phyloP scores from a whole-genome alignment of 2,888 invertebrate species.

The Microctonus brassicae region DNA sequence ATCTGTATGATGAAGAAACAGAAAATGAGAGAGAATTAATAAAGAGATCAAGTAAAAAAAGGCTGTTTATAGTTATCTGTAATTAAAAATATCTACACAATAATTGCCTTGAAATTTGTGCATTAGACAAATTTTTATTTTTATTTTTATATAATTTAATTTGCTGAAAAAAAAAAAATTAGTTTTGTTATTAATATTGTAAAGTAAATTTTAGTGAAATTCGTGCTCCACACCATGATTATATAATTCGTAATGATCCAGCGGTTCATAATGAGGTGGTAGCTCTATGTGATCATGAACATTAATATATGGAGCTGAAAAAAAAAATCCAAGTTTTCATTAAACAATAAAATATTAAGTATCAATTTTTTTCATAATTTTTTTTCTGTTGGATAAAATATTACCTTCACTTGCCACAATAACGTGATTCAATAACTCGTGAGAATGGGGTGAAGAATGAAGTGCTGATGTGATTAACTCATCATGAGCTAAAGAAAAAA shows the following conservation, averaged over 20 bases:
- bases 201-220: constrained; percentile 37
- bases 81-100: background rate
- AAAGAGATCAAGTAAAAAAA: constrained; percentile 32
- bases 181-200: background rate
- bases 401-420: background rate
- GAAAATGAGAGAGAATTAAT: constrained; percentile 20
- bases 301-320: constrained; percentile 47
- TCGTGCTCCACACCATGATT: constrained; percentile 50
- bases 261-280: constrained; percentile 27
- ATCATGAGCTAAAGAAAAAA: background rate
- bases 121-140: constrained; percentile 9
- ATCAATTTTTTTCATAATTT: background rate
- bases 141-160: constrained; percentile 2
- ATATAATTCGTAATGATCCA: constrained; percentile 41
- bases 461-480: background rate
- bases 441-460: background rate
- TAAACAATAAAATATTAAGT: background rate
- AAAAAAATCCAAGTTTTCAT: background rate
- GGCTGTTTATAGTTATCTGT: constrained; percentile 31
- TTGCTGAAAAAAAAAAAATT: background rate
- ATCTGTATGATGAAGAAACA: constrained; percentile 44
- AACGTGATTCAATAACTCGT: background rate
- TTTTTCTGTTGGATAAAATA: background rate
- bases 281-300: constrained; percentile 41
- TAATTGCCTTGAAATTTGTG: background rate